Conservation (phyloP, 2,888 invertebrate species). For the Cynaeus angustus region DNA sequence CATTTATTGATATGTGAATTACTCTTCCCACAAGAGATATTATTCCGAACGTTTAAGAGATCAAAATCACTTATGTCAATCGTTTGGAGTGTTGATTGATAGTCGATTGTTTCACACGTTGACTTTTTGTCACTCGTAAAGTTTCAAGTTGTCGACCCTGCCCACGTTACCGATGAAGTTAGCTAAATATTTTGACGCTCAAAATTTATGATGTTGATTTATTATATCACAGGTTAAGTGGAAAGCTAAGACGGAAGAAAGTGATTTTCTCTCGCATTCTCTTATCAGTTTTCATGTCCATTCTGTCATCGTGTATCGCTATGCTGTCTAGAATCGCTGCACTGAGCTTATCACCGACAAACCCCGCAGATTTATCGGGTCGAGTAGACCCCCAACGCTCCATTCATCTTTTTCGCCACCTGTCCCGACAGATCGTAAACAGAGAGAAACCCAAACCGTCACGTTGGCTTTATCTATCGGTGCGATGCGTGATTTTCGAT, state of each 20-base stretch:
- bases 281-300: conserved; percentile 16
- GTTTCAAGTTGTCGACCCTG: conserved; percentile 15
- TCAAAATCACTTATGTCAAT: conserved; percentile 20
- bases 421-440: conserved; percentile 59
- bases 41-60: conserved; percentile 14
- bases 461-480: conserved; percentile 59
- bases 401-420: conserved; percentile 66
- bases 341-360: conserved; percentile 28
- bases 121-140: conserved; percentile 7
- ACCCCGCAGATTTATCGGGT: conserved; percentile 41
- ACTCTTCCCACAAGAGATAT: conserved; percentile 12
- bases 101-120: conserved; percentile 13
- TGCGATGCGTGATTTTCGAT: conserved; percentile 59
- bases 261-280: conserved; percentile 5
- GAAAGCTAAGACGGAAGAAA: conserved; percentile 17
- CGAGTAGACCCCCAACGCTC: conserved; percentile 53
- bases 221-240: conserved; percentile 9
- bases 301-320: conserved; percentile 24
- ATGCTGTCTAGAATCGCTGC: conserved; percentile 13
- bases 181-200: conserved; percentile 18
- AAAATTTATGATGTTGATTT: conserved; percentile 9
- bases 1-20: conserved; percentile 23
- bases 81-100: conserved; percentile 24
- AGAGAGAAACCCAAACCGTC: conserved; percentile 52
- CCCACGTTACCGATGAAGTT: conserved; percentile 6